phyloP scores from a whole-genome alignment of 2,113 vertebrate species.

The Collichthys lucidus region DNA sequence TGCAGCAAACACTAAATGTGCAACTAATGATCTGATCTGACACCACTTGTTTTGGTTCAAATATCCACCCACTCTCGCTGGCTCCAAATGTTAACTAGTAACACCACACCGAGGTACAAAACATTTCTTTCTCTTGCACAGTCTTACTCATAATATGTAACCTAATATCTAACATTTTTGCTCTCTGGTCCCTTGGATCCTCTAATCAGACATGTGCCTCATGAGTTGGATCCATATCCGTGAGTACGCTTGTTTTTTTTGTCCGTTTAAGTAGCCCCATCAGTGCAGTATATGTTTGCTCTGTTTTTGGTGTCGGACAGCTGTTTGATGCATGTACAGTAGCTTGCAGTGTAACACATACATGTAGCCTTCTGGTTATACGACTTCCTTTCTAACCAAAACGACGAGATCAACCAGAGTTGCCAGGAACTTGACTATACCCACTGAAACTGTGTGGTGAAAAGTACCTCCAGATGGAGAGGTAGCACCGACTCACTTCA shows the following conservation, averaged over 20 bases:
- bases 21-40: conserved; percentile 22
- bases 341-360: neutral
- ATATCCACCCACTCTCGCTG: neutral
- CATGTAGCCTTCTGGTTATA: neutral
- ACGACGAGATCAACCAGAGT: conserved; percentile 28
- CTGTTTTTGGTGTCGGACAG: neutral
- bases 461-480: conserved; percentile 52
- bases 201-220: neutral
- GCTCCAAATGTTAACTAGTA: conserved; percentile 6
- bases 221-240: neutral
- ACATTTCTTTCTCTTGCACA: neutral
- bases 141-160: neutral
- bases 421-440: conserved; percentile 35
- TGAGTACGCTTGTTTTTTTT: neutral
- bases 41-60: conserved; percentile 25
- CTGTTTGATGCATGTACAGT: neutral
- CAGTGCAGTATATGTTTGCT: neutral
- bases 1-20: neutral
- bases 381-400: neutral
- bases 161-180: neutral
- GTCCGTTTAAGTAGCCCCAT: neutral
- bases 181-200: conserved; percentile 5
- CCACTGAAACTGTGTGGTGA: conserved; percentile 21
- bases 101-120: neutral
- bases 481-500: conserved; percentile 5